phyloP scores from a whole-genome alignment of 2,888 invertebrate genomes.

The Temnothorax rugatulus region DNA sequence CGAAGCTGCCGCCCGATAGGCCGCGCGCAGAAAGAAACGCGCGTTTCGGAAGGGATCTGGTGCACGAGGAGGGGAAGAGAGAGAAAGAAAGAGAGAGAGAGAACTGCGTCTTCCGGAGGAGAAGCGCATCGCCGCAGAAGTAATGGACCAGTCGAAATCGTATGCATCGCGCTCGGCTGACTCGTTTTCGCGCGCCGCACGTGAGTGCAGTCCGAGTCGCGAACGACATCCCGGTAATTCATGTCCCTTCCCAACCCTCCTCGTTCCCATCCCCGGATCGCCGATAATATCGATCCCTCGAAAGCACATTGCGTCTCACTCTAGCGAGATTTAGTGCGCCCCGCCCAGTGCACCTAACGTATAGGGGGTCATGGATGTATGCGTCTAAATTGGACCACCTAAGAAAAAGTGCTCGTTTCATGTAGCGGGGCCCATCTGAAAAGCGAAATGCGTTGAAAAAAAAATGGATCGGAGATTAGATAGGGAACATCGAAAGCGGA shows the following conservation, averaged over 20 bases:
- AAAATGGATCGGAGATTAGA: background rate
- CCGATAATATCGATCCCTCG: slow-evolving; percentile 71
- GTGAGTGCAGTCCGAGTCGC: slow-evolving; percentile 70
- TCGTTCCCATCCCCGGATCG: slow-evolving; percentile 54
- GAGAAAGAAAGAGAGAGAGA: background rate
- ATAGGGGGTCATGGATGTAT: slow-evolving; percentile 39
- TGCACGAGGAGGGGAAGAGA: background rate
- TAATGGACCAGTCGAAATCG: slow-evolving; percentile 76
- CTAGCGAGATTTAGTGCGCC: slow-evolving; percentile 58
- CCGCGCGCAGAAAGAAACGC: slow-evolving; percentile 39
- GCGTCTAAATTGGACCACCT: slow-evolving; percentile 53
- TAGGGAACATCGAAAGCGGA: background rate
- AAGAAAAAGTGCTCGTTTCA: slow-evolving; percentile 39
- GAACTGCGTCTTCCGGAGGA: slow-evolving; percentile 63
- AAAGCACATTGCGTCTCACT: slow-evolving; percentile 60
- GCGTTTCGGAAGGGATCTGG: slow-evolving; percentile 18
- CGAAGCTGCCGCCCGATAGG: slow-evolving; percentile 59
- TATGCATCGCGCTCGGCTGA: slow-evolving; percentile 71
- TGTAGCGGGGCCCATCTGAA: background rate
- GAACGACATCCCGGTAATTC: slow-evolving; percentile 70
- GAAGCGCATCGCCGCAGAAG: slow-evolving; percentile 69
- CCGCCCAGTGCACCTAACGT: slow-evolving; percentile 48
- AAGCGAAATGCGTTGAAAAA: slow-evolving; percentile 1
- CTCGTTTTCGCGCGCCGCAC: slow-evolving; percentile 74
- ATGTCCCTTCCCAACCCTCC: slow-evolving; percentile 39